A percentile compares a stretch with the other conserved stretches of the same genome.
phyloP scores from a whole-genome alignment of 2,797 vertebrate species.

The Ammospiza maritima region DNA sequence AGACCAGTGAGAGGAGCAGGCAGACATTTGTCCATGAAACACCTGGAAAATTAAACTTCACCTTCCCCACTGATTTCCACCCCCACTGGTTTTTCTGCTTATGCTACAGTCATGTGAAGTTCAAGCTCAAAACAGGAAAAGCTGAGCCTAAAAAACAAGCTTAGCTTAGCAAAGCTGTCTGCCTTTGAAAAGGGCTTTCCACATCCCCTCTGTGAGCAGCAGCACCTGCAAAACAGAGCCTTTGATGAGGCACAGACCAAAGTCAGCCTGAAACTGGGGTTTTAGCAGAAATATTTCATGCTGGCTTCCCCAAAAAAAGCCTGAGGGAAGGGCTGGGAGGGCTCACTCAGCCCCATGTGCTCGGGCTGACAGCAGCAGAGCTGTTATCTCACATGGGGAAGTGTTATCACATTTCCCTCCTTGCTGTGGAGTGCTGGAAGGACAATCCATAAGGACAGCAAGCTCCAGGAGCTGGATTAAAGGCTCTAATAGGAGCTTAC shows the following conservation, averaged over 20 bases:
- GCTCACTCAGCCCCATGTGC: background rate
- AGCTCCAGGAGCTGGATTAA: constrained; percentile 28
- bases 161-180: background rate
- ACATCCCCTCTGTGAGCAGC: background rate
- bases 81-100: background rate
- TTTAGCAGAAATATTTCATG: background rate
- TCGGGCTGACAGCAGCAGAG: no score
- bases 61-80: background rate
- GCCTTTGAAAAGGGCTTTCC: background rate
- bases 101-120: background rate
- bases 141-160: background rate
- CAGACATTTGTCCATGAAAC: background rate
- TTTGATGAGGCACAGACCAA: background rate
- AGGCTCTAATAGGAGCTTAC: constrained; percentile 1
- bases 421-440: background rate
- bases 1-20: background rate
- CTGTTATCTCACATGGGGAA: background rate
- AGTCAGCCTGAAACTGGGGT: fast-evolving
- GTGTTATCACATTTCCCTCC: background rate
- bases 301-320: background rate
- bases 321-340: background rate
- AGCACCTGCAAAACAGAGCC: background rate
- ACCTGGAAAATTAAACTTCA: background rate
- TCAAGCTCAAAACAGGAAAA: constrained; percentile 52
- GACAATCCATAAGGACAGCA: background rate